These are phyloP conservation scores for Hydrozoanthus tunicans DNA, from an alignment of 64 coral and sea anemone species.

Conservation along the genomic window DNA sequence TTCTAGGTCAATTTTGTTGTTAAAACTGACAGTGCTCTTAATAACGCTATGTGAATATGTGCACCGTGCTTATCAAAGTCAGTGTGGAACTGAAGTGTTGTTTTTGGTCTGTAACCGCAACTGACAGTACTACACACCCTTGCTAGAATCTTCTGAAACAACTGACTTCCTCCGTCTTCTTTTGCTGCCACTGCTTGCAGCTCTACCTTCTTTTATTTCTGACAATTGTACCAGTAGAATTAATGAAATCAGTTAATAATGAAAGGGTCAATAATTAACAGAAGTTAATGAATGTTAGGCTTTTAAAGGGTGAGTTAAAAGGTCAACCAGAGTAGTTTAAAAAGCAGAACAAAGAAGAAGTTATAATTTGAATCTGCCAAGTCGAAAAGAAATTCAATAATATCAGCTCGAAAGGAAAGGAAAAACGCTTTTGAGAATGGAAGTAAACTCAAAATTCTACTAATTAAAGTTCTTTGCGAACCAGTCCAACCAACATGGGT, in stretches of 20 bases:
- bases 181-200: slow-evolving; percentile 1
- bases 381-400: not conserved
- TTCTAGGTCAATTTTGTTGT: not conserved
- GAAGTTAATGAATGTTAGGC: not conserved
- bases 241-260: slow-evolving; percentile 4
- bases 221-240: slow-evolving; percentile 15
- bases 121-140: slow-evolving; percentile 53
- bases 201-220: slow-evolving; percentile 19
- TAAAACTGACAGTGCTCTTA: not conserved
- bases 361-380: not conserved
- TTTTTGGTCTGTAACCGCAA: slow-evolving; percentile 13
- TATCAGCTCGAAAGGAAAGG: not conserved
- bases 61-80: not conserved
- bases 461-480: not conserved
- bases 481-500: too few relatives aligned
- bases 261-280: not conserved
- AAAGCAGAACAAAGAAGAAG: not conserved
- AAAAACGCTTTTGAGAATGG: too few relatives aligned
- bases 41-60: not conserved
- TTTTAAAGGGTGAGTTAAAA: slow-evolving; percentile 15
- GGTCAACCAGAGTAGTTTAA: not conserved
- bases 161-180: slow-evolving; percentile 48
- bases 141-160: slow-evolving; percentile 61
- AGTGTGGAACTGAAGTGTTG: not conserved
- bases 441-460: too few relatives aligned